Base-by-base conservation (phyloP, 1,140 invertebrate genomes). In the roundworm (Caenorhabditis elegans) region DNA sequence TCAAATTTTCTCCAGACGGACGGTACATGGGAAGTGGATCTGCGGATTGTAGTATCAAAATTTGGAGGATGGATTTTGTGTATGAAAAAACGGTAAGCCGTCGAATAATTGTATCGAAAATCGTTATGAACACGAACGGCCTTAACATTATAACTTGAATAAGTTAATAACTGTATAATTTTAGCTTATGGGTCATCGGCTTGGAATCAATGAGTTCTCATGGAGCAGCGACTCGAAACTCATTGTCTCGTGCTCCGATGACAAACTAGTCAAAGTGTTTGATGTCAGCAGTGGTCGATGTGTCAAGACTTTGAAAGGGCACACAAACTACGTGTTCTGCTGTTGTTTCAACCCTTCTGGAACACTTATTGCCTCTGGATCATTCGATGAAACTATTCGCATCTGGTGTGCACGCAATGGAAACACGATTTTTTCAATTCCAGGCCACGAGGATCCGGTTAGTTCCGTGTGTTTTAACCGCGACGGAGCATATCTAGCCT, bases 311-410 rank as follows among this genome's bases (percentile, higher is more conserved):
- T 91, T 99, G 22, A 99, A 99, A 91, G 97, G 98, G 28, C 98
- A 99, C 90, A 97, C 96, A 91, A 99, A 99, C 91, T 99, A 99
- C 91, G 98, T 99, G 0, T 99, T 99, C 91, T 99, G 97, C 90
- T 98, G 97, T 90, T 98, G 98, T 91, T 99, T 99, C 90, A 99
- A 99, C 92, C 97, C 97, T 84, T 97, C 99, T 91, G 98, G 96
- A 39, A 99, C 99, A 92, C 92, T 99, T 36, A 97, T 99, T 90
- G 97, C 98, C 26, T 99, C 97, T 65, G 97, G 97, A 83, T 98
- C 97, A 22, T 99, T 99, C 92, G 98, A 99, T 90, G 98, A 99
- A 91, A 98, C 95, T 91, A 97, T 99, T 3, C 92, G 96, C 85
- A 97, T 99, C 88, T 99, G 98, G 98, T 97, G 99, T 92, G 96